Evolutionary conservation across 2,113 vertebrate species (phyloP), one percentile per base, ranked within the genome.

Genomic region (Myodes glareolus): DNA sequence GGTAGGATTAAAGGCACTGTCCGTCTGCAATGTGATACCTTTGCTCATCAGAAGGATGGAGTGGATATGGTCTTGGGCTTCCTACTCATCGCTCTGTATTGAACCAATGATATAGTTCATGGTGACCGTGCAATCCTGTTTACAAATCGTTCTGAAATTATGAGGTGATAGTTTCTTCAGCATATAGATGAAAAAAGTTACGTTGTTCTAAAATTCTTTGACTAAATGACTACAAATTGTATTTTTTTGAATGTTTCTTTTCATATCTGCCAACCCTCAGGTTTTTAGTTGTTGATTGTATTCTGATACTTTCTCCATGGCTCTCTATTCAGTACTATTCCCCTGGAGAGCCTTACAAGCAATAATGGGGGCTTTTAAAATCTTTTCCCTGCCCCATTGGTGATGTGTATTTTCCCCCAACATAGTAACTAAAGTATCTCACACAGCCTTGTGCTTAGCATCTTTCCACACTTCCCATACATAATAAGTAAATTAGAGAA

Each of bases 401-500:
- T 95, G 94, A 97, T 94, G 88, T 95, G 92, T 84, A 94, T 68
- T 77, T 95, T 94, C 75, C 61, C 82, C 77, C 58, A 98, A 98
- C 55, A 95, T 58, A 92, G 45, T 85, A 58, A 90, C 92, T 76
- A 82, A 95, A 92, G 80, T 39, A 92, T 92, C 75, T 67, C 31
- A 81, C n/a, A 82, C n/a, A 78, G 92, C 82, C 92, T 72, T 5
- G 36, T 86, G 87, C 16, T 94, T 98, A 98, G 80, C 97, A 89
- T 97, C 88, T 98, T 95, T 93, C 91, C 27, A 52, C 61, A 31
- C 67, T 97, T 97, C 76, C 31, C 61, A 96, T 67, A 95, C 81
- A 97, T 97, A 98, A 98, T 98, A 98, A 98, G 98, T 98, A 98
- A 97, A 98, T 97, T 96, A 97, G 76, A 94, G 94, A 95, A 73